Percentiles rank a stretch among this genome's conserved stretches.
These are phyloP conservation scores for Platanista minor DNA, from an alignment of 2,113 vertebrate genomes.

Conservation along the genomic window DNA sequence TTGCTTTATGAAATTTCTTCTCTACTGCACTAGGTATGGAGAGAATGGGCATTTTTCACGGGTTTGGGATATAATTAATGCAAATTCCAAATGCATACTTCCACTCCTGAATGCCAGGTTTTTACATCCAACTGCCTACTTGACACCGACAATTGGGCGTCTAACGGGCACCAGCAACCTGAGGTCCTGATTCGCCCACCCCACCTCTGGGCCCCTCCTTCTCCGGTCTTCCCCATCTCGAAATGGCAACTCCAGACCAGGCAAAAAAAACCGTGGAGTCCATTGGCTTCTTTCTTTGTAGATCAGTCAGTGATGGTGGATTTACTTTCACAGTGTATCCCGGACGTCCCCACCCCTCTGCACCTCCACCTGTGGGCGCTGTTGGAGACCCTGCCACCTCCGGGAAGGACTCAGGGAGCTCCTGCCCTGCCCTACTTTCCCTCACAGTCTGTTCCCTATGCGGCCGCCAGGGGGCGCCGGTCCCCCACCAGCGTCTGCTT, in stretches of 20 bases:
- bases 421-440: too few species aligned
- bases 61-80: neutral
- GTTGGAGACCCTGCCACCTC: neutral
- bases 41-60: neutral
- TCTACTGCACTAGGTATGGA: neutral
- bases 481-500: neutral
- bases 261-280: neutral
- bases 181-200: neutral
- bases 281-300: neutral
- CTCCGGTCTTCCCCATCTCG: neutral
- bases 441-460: neutral
- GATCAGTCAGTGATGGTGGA: neutral
- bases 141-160: neutral
- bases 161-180: neutral
- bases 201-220: too few species aligned
- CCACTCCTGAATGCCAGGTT: neutral
- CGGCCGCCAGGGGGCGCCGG: neutral
- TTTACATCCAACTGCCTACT: neutral
- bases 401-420: fast-evolving
- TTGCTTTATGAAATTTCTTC: neutral
- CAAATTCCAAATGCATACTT: neutral
- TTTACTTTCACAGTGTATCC: neutral
- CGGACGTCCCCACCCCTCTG: neutral
- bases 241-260: neutral
- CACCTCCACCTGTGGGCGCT: neutral